Evolutionary conservation across 1,140 invertebrate species (phyloP).

Genomic region (Cryptotermes secundus): DNA sequence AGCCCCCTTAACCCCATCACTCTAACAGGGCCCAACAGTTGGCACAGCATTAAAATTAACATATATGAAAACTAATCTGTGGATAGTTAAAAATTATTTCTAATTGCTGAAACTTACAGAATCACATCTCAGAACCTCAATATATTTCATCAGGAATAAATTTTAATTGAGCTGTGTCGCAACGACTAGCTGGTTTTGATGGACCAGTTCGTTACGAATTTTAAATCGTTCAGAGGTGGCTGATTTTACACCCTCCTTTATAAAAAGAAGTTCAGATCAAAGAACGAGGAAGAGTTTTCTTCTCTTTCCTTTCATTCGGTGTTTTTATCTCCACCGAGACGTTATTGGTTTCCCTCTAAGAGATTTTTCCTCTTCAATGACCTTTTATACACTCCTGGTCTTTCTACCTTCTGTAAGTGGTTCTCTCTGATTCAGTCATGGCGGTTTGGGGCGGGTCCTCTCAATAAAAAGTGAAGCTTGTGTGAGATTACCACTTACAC

Average conservation of each 20-base stretch:
- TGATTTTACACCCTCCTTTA: background rate
- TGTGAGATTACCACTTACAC: too few species aligned
- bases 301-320: background rate
- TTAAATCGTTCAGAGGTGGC: background rate
- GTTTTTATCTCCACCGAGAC: background rate
- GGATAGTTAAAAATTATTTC: too few species aligned
- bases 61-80: too few species aligned
- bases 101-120: too few species aligned
- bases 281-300: background rate
- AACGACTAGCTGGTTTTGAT: too few species aligned
- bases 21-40: too few species aligned
- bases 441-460: background rate
- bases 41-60: too few species aligned
- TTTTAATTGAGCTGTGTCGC: too few species aligned
- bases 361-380: slow-evolving; percentile 8
- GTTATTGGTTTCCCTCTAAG: background rate
- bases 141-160: too few species aligned
- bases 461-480: background rate
- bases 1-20: too few species aligned
- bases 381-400: background rate
- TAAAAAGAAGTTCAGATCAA: background rate
- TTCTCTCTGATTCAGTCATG: background rate
- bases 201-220: background rate
- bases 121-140: too few species aligned
- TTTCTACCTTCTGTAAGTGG: background rate